phyloP scores from a whole-genome alignment of 2,888 invertebrate genomes.

The Heliconius hortense region DNA sequence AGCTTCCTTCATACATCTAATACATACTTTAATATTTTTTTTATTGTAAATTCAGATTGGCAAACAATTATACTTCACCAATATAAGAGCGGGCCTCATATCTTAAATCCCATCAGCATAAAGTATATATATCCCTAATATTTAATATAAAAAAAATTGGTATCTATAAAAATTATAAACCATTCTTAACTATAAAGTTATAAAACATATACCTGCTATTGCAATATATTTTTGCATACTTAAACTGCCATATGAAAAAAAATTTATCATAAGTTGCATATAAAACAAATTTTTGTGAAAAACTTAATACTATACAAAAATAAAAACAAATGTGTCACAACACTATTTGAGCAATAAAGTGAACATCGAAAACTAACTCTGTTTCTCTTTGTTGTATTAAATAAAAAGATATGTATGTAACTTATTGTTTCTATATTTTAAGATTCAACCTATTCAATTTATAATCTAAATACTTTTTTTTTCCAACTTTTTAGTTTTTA shows the following conservation, averaged over 20 bases:
- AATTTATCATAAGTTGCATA: background rate
- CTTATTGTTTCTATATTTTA: background rate
- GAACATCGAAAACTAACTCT: background rate
- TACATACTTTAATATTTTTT: background rate
- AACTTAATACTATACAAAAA: background rate
- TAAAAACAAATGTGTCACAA: background rate
- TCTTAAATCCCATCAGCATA: background rate
- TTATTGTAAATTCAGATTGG: background rate
- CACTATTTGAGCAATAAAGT: slow-evolving; percentile 10
- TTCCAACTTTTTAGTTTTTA: slow-evolving; percentile 2
- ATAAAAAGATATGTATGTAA: background rate
- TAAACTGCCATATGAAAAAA: slow-evolving; percentile 8
- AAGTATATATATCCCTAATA: background rate
- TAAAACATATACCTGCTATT: slow-evolving; percentile 9
- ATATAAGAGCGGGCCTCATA: slow-evolving; percentile 9
- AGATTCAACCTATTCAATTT: background rate
- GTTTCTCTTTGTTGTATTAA: background rate
- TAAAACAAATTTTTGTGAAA: slow-evolving; percentile 1
- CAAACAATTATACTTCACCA: background rate
- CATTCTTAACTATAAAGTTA: background rate
- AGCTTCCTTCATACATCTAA: background rate
- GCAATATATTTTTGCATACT: slow-evolving; percentile 21
- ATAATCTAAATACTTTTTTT: background rate
- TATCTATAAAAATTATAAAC: background rate
- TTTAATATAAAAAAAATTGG: background rate